Evolutionary conservation across 2,113 vertebrate genomes (phyloP), one percentile per base, ranked within the genome.

Genomic region (Tupaia chinensis): DNA sequence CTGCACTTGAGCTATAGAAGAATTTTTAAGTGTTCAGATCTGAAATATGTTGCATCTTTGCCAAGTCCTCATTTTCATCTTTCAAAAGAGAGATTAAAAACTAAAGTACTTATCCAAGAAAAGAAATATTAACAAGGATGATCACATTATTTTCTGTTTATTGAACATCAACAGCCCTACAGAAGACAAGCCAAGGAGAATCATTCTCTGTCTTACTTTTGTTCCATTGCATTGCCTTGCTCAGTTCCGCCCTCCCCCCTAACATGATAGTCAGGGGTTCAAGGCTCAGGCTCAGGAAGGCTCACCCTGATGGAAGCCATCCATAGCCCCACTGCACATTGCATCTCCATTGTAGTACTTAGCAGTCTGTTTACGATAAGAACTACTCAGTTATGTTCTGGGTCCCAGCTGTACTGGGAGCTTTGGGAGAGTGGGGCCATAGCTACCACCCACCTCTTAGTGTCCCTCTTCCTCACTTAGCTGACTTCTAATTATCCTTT

Each of bases 71-170:
- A 76, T 87, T 95, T 94, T 79, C 69, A 90, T 93, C 90, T 93
- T 96, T 93, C 44, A 76, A 88, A 95, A 93, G 87, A 89, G 56
- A 97, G 73, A 96, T 94, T 89, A 80, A 94, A 96, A 92, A 61
- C 65, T 53, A 22, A 94, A 95, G 60, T 68, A 20, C 87, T 93
- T 85, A 60, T 68, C 65, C 53, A 58, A 70, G 60, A 29, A 54
- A 94, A 32, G 44, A 66, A 95, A 95, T 29, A 58, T 73, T 56
- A 70, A 72, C 61, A 81, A 89, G 63, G 56, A 61, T 0, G 2
- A 69, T 23, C 68, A 16, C n/a, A 29, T 70, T 66, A 34, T 69
- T 74, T 81, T 69, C 56, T 65, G 61, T 78, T 83, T 80, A 27
- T 29, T 34, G 81, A 44, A 22, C 63, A 20, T n/a, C 1, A 1